These are phyloP conservation scores for Anthopleura xanthogrammica DNA, from an alignment of 92 coral and sea anemone species.

Conservation along the genomic window DNA sequence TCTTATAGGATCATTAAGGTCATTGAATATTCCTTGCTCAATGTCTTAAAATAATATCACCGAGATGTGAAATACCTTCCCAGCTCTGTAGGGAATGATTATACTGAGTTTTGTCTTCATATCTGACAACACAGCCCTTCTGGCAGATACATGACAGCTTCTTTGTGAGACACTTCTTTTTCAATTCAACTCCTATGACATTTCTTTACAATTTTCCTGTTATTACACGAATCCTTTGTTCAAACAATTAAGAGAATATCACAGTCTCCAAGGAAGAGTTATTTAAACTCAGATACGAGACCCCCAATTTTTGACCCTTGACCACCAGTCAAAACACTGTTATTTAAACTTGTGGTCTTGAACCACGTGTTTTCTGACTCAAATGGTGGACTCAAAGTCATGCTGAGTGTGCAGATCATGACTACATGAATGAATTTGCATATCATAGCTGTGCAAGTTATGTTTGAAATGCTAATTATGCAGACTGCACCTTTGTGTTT, in stretches of 20 bases:
- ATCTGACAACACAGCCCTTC: not conserved
- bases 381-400: not conserved
- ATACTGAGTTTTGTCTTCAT: not conserved
- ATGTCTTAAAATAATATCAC: slow-evolving; percentile 23
- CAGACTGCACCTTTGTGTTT: not conserved
- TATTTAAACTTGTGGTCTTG: not conserved
- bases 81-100: not conserved
- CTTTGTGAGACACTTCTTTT: slow-evolving; percentile 13
- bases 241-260: slow-evolving; percentile 39
- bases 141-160: slow-evolving; percentile 15
- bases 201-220: slow-evolving; percentile 8
- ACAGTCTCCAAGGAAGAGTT: slow-evolving; percentile 32
- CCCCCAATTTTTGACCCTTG: not conserved
- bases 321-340: not conserved
- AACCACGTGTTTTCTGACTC: not conserved
- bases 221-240: slow-evolving; percentile 21
- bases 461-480: not conserved
- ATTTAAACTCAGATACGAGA: slow-evolving; percentile 4
- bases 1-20: not conserved
- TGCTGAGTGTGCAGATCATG: not conserved
- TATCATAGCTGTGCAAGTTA: not conserved
- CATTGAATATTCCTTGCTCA: slow-evolving; percentile 8
- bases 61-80: slow-evolving; percentile 22
- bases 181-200: slow-evolving; percentile 12
- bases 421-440: not conserved